Evolutionary conservation across 2,113 vertebrate species (phyloP).

Genomic region (Mixornis gularis): DNA sequence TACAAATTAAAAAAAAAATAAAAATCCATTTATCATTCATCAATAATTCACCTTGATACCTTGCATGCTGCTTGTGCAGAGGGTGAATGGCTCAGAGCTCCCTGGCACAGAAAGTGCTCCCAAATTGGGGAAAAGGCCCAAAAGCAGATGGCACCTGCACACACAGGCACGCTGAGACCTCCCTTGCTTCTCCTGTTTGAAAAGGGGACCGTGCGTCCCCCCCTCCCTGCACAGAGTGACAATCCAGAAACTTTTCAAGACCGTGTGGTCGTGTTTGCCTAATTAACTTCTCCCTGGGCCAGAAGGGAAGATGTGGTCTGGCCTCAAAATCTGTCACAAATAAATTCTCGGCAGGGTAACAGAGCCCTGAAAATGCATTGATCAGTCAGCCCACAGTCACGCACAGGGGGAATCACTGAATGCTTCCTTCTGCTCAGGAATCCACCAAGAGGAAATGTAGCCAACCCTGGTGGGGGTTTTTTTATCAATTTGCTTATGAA

Average conservation of each 20-base stretch:
- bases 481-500: neutral
- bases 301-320: neutral
- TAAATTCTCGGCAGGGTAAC: neutral
- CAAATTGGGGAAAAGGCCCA: neutral
- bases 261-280: neutral
- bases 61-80: neutral
- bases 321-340: neutral
- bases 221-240: neutral
- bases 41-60: neutral
- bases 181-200: neutral
- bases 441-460: neutral
- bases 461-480: neutral
- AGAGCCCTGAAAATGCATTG: neutral
- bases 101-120: neutral
- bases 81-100: neutral
- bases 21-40: neutral
- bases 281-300: neutral
- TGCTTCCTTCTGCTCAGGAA: constrained; percentile 22
- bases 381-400: neutral
- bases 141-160: neutral
- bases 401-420: neutral
- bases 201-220: neutral
- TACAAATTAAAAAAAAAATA: neutral
- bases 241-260: neutral
- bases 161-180: rapidly evolving